Percentiles rank a stretch among this genome's conserved stretches.
Evolutionary conservation across 2,113 vertebrate species (phyloP).

Genomic region (Lutjanus erythropterus): DNA sequence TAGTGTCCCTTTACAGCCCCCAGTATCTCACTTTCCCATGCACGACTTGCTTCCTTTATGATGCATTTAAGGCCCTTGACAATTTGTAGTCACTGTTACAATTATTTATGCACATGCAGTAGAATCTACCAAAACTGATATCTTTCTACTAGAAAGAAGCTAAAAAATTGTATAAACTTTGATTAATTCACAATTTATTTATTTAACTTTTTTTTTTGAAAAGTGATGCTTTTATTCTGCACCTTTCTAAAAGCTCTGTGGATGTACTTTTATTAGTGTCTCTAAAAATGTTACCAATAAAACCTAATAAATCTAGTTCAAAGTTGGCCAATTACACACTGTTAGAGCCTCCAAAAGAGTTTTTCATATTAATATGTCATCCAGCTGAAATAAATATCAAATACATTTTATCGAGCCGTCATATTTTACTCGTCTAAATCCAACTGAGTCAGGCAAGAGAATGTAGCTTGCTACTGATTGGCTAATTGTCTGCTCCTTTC

Average conservation of each 20-base stretch:
- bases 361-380: neutral
- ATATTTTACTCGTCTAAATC: neutral
- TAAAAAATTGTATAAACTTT: no score
- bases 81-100: no score
- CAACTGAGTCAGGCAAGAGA: neutral
- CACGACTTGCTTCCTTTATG: neutral
- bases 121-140: no score
- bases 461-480: neutral
- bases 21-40: neutral
- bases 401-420: neutral
- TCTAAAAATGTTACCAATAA: no score
- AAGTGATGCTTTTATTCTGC: no score
- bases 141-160: no score
- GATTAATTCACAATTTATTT: no score
- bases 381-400: neutral
- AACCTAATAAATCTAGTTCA: neutral
- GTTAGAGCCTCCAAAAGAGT: neutral
- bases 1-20: neutral
- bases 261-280: no score
- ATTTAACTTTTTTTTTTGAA: no score
- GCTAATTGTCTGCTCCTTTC: neutral
- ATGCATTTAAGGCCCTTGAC: neutral
- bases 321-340: neutral
- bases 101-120: no score
- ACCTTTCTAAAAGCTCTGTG: no score